Evolutionary conservation across 2,797 vertebrate species (phyloP).

Genomic region (Brotula barbata): DNA sequence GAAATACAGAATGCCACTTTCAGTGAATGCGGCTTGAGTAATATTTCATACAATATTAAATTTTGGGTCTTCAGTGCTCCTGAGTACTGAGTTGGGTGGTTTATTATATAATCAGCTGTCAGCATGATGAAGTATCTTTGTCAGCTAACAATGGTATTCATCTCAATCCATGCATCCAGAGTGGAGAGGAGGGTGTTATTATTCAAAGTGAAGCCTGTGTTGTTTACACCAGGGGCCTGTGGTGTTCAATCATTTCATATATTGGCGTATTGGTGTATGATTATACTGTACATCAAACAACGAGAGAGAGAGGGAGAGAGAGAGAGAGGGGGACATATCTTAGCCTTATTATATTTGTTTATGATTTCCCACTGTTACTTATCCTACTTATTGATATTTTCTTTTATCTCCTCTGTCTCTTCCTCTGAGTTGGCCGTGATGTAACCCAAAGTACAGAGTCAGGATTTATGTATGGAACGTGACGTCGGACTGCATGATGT

Average conservation of each 20-base stretch:
- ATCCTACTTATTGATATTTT: no score
- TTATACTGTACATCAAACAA: not conserved
- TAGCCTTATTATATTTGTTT: no score
- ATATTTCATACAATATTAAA: conserved; percentile 72
- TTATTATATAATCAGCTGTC: conserved; percentile 67
- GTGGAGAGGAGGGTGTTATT: conserved; percentile 3
- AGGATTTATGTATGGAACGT: conserved; percentile 10
- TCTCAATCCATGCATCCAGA: conserved; percentile 25
- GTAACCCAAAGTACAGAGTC: conserved; percentile 6
- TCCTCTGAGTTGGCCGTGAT: not conserved
- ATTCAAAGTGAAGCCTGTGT: conserved; percentile 5
- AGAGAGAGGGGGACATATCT: no score
- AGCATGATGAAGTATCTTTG: conserved; percentile 43
- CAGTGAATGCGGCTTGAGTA: conserved; percentile 60
- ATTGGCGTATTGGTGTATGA: conserved; percentile 8
- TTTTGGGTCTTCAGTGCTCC: conserved; percentile 53
- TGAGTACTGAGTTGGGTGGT: conserved; percentile 51
- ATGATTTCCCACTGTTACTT: no score
- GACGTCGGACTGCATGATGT: conserved; percentile 51
- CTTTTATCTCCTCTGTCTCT: no score
- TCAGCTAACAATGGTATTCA: conserved; percentile 42
- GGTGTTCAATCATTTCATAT: conserved; percentile 4
- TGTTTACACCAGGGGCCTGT: conserved; percentile 5
- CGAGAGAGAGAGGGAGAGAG: no score
- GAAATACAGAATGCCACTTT: conserved; percentile 48